Conservation (phyloP, 2,797 vertebrate species). For the Danionella dracula region DNA sequence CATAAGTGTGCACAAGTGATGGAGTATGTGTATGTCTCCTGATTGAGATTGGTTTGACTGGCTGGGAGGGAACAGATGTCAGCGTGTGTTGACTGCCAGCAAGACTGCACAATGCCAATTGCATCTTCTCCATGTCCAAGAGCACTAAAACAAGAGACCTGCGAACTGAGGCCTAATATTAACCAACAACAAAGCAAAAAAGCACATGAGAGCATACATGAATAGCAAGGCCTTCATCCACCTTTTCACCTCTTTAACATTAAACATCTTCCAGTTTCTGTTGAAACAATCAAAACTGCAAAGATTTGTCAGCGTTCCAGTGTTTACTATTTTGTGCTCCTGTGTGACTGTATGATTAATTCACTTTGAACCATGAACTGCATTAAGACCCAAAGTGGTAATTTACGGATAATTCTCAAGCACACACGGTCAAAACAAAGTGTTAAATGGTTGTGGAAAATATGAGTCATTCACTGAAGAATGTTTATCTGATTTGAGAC, state of each 20-base stretch:
- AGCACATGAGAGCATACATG: conserved; percentile 25
- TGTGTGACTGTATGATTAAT: conserved; percentile 46
- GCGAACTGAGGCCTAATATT: conserved; percentile 72
- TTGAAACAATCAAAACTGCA: conserved; percentile 17
- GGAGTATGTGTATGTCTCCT: conserved; percentile 71
- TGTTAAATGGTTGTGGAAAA: conserved; percentile 53
- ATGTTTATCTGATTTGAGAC: conserved; percentile 59
- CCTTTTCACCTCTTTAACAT: no score
- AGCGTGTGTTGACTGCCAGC: conserved; percentile 85
- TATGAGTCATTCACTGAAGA: conserved; percentile 59
- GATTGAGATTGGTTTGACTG: conserved; percentile 91
- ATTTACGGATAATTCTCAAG: conserved; percentile 39
- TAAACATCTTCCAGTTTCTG: conserved; percentile 13
- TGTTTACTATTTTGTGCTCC: conserved; percentile 45
- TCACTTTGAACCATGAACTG: conserved; percentile 43
- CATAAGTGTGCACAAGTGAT: conserved; percentile 39
- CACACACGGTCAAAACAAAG: conserved; percentile 57
- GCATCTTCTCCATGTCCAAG: conserved; percentile 85
- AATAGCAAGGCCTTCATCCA: background rate
- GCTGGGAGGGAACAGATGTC: conserved; percentile 96
- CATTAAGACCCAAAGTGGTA: conserved; percentile 38
- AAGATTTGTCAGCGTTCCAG: conserved; percentile 7
- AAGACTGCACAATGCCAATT: conserved; percentile 89
- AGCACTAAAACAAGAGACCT: conserved; percentile 67
- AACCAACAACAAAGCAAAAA: conserved; percentile 67